Percentiles rank a stretch among this genome's conserved stretches.
Conservation (phyloP, 2,113 vertebrate species). For the Otis tarda region DNA sequence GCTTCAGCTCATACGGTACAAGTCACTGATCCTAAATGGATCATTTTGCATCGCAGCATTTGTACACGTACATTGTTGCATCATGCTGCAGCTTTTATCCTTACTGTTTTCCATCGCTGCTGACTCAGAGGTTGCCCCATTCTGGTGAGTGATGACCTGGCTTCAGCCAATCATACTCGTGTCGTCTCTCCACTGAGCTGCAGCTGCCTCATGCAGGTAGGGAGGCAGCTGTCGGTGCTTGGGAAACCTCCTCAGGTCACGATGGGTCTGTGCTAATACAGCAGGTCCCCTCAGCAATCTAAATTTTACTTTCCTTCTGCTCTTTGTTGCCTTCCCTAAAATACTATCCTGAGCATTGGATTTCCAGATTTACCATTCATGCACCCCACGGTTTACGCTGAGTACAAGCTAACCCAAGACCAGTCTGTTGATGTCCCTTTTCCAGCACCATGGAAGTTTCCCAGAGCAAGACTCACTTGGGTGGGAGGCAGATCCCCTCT, state of each 20-base stretch:
- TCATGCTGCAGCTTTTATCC: not conserved
- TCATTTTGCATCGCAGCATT: not conserved
- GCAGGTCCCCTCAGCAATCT: not conserved
- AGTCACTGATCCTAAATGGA: not conserved
- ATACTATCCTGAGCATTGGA: not conserved
- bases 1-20: not conserved
- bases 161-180: not conserved
- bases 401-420: not conserved
- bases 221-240: not conserved
- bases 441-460: not conserved
- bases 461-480: not conserved
- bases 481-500: not conserved
- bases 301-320: not conserved
- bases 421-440: not conserved
- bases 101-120: not conserved
- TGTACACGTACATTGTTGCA: fast-evolving
- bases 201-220: not conserved
- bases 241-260: not conserved
- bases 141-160: not conserved
- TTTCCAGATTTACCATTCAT: not conserved
- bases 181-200: not conserved
- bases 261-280: not conserved
- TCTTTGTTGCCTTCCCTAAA: not conserved
- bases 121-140: not conserved
- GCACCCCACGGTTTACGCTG: not conserved